A percentile compares a stretch with the other conserved stretches of the same genome.
Conservation (phyloP, 2,888 invertebrate species). For the Calliopum simillimum region DNA sequence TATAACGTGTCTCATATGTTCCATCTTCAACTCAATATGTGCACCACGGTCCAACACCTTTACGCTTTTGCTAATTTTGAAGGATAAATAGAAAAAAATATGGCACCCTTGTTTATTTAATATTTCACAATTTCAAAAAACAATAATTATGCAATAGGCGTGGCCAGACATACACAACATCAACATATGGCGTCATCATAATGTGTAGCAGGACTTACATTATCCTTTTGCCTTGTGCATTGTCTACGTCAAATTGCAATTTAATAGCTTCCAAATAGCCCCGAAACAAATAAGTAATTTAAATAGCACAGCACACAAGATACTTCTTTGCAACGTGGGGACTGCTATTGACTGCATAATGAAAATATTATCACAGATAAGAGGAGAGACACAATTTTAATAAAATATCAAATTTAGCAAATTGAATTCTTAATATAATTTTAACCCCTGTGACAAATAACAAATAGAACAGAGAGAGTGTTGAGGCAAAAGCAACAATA, state of each 20-base stretch:
- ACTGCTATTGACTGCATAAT: conserved; percentile 1
- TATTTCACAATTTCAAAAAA: no score
- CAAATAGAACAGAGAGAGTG: no score
- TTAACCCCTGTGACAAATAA: background rate
- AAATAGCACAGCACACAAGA: background rate
- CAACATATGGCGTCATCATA: background rate
- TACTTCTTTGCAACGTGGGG: background rate
- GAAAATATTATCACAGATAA: conserved; percentile 12
- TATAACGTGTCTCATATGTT: no score
- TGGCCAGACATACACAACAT: background rate
- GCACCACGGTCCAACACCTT: no score
- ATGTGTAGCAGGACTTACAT: conserved; percentile 3
- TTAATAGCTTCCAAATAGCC: conserved; percentile 27
- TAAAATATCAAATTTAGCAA: conserved; percentile 10
- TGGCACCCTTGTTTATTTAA: no score
- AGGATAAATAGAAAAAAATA: no score
- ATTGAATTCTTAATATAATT: conserved; percentile 28
- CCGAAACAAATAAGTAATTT: background rate
- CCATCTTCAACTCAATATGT: no score
- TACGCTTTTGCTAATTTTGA: no score
- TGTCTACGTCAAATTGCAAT: conserved; percentile 16
- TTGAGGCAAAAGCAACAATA: background rate
- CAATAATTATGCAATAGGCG: no score
- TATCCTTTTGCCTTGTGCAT: conserved; percentile 4
- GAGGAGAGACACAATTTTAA: no score